Evolutionary conservation across 64 coral and sea anemone genomes (phyloP).

Genomic region (Trachythela sp.): DNA sequence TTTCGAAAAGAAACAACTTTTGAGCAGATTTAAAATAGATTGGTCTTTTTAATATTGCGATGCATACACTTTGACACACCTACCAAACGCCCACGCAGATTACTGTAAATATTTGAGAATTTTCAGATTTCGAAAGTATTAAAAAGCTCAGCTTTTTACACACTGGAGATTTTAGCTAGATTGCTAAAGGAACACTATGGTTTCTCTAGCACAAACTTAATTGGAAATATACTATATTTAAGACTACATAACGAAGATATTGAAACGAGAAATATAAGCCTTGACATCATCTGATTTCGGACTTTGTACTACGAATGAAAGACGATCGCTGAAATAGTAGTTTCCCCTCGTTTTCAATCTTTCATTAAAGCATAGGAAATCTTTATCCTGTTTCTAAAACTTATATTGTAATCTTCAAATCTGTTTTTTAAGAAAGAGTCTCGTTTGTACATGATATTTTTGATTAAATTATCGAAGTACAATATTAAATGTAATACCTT

Average conservation of each 20-base stretch:
- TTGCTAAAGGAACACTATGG: background rate
- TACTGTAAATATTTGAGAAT: background rate
- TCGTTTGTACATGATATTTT: background rate
- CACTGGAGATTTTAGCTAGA: background rate
- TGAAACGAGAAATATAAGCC: background rate
- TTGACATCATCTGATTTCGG: background rate
- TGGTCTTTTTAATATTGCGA: background rate
- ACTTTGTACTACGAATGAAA: background rate
- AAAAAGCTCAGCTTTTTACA: background rate
- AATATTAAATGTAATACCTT: constrained; percentile 57
- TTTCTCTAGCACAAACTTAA: background rate
- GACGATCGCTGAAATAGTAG: background rate
- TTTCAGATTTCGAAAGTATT: background rate
- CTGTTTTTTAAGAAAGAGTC: background rate
- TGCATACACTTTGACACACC: background rate
- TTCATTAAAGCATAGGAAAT: background rate
- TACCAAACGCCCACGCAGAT: background rate
- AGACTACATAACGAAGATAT: background rate
- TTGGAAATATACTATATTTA: background rate
- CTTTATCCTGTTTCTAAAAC: background rate
- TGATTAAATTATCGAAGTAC: background rate
- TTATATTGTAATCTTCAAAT: background rate
- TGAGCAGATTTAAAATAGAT: too few relatives aligned
- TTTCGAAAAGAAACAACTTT: too few relatives aligned
- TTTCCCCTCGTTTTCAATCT: background rate